These are phyloP conservation scores for Emydocephalus ijimae DNA, from an alignment of 2,113 vertebrate genomes.

Conservation along the genomic window DNA sequence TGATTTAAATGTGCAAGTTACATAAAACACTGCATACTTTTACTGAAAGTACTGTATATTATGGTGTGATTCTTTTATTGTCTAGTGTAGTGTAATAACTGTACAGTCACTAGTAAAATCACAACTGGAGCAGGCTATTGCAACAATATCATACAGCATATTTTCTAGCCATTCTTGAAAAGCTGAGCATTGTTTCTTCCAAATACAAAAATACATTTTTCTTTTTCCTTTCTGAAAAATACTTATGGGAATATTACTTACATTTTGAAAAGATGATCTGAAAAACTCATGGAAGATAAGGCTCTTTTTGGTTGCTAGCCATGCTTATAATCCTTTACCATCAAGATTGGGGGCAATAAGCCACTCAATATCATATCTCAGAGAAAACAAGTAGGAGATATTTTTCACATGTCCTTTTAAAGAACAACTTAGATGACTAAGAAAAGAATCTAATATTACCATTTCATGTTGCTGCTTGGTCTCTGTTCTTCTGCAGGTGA, in stretches of 20 bases:
- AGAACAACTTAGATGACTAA: background rate
- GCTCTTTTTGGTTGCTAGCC: background rate
- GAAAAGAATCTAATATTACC: background rate
- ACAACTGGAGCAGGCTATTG: constrained; percentile 37
- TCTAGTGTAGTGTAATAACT: constrained; percentile 29
- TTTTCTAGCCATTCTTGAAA: background rate
- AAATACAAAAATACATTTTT: constrained; percentile 12
- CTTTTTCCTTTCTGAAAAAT: background rate
- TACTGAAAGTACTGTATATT: constrained; percentile 14
- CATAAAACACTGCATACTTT: constrained; percentile 17
- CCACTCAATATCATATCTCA: background rate
- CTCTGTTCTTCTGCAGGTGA: background rate
- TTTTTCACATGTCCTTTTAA: background rate
- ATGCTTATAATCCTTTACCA: background rate
- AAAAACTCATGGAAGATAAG: background rate
- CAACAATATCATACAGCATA: constrained; percentile 23
- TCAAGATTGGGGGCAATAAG: background rate
- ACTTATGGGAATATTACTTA: constrained; percentile 22
- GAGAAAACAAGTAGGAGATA: background rate
- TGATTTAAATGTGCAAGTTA: constrained; percentile 31
- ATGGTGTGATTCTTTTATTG: constrained; percentile 34
- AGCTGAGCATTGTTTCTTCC: background rate
- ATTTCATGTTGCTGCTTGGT: background rate
- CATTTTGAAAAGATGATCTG: background rate
- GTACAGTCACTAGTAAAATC: constrained; percentile 32